A percentile compares a stretch with the other conserved stretches of the same genome.
phyloP scores from a whole-genome alignment of 2,113 vertebrate species.

The Actinemys pallida region DNA sequence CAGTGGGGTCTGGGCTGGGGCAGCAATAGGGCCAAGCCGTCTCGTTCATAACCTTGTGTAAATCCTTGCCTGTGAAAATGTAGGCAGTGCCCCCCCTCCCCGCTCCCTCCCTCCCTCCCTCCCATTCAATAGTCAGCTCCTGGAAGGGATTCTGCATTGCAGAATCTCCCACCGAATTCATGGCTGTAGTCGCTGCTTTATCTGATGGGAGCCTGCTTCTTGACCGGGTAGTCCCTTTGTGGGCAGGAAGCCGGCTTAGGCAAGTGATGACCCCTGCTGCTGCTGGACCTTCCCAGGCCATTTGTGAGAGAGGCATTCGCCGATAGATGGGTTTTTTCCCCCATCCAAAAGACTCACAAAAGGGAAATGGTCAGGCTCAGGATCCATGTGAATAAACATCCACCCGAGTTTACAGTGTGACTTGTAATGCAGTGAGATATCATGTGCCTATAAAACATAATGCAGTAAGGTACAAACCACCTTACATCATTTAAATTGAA shows the following conservation, averaged over 20 bases:
- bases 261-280: conserved; percentile 7
- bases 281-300: not conserved
- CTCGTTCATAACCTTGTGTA: not conserved
- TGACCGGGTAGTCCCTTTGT: not conserved
- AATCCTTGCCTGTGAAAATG: not conserved
- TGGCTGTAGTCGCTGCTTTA: conserved; percentile 5
- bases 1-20: not conserved
- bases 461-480: conserved; percentile 47
- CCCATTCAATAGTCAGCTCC: conserved; percentile 16
- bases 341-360: not conserved
- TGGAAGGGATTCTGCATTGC: conserved; percentile 73
- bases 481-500: conserved; percentile 63
- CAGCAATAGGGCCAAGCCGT: not conserved
- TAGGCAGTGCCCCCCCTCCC: conserved; percentile 22
- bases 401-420: not conserved
- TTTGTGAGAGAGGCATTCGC: not conserved
- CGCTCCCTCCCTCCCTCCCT: not conserved
- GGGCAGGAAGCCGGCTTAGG: conserved; percentile 16
- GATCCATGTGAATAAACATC: not conserved
- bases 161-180: conserved; percentile 23
- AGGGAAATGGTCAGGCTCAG: not conserved
- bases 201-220: not conserved
- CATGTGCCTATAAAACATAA: conserved; percentile 4
- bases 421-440: not conserved
- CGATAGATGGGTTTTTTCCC: not conserved